Evolutionary conservation across 64 coral and sea anemone species (phyloP).

Genomic region (Montipora sp.): DNA sequence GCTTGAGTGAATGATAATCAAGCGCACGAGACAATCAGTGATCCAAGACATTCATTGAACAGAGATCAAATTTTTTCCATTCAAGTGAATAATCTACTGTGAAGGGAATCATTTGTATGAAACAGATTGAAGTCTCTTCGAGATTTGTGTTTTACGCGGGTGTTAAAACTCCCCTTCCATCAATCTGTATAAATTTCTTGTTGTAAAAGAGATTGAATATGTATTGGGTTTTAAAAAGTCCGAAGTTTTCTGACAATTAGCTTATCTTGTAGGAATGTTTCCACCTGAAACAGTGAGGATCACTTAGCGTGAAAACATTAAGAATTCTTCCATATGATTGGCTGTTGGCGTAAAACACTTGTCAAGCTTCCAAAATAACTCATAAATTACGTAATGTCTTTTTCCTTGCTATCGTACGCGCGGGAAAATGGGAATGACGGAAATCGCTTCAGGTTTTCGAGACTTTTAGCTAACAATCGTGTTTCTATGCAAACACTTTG

Average conservation of each 20-base stretch:
- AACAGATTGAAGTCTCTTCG: background rate
- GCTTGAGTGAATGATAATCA: background rate
- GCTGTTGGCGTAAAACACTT: constrained; percentile 16
- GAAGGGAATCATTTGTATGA: background rate
- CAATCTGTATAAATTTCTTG: constrained; percentile 42
- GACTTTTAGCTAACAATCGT: background rate
- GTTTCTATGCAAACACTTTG: background rate
- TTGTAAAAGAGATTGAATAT: constrained; percentile 1
- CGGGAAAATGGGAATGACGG: constrained; percentile 18
- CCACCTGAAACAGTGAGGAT: background rate
- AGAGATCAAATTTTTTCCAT: constrained; percentile 1
- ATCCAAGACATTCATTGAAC: constrained; percentile 27
- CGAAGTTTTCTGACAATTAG: constrained; percentile 35
- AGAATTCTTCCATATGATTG: constrained; percentile 21
- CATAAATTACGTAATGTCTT: constrained; percentile 38
- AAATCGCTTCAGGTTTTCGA: constrained; percentile 2
- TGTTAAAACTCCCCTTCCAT: background rate
- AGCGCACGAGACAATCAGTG: background rate
- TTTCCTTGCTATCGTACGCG: constrained; percentile 3
- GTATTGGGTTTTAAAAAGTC: constrained; percentile 11
- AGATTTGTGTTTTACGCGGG: background rate
- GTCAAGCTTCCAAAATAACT: constrained; percentile 41
- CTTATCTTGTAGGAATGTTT: constrained; percentile 37
- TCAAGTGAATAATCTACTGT: background rate
- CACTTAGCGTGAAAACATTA: constrained; percentile 6